phyloP scores from a whole-genome alignment of 2,797 vertebrate genomes.

The Sebastes taczanowskii region DNA sequence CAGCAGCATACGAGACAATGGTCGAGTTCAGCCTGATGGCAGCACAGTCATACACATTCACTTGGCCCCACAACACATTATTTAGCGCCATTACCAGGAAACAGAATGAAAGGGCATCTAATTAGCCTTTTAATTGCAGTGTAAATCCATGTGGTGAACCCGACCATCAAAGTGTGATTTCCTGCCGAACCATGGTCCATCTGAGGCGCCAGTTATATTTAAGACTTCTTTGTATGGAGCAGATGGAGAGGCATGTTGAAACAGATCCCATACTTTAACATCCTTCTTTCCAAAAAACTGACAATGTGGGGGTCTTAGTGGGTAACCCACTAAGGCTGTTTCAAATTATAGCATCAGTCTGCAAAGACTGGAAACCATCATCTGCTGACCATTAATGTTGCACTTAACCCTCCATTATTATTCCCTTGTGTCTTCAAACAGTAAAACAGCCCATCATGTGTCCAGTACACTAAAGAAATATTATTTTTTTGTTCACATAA shows the following conservation, averaged over 20 bases:
- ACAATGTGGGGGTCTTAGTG: neutral
- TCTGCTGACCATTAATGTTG: conserved; percentile 10
- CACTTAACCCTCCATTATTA: conserved; percentile 30
- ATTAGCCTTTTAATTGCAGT: conserved; percentile 74
- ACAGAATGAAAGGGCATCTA: conserved; percentile 61
- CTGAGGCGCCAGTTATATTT: conserved; percentile 7
- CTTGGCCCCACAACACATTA: conserved; percentile 23
- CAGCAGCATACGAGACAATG: conserved; percentile 29
- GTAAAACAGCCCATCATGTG: conserved; percentile 13
- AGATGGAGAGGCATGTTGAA: conserved; percentile 50
- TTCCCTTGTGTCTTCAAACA: conserved; percentile 3
- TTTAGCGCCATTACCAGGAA: conserved; percentile 63
- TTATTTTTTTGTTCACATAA: neutral
- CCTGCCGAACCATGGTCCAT: conserved; percentile 28
- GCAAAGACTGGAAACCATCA: conserved; percentile 33
- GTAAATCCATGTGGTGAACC: conserved; percentile 61
- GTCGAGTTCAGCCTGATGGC: conserved; percentile 56
- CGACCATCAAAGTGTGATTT: conserved; percentile 45
- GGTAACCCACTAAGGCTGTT: conserved; percentile 2
- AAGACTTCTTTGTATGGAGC: conserved; percentile 25
- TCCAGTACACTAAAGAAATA: neutral
- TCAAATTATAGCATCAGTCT: conserved; percentile 21
- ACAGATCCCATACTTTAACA: conserved; percentile 1
- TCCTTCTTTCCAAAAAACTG: conserved; percentile 4
- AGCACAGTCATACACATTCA: conserved; percentile 4